These are phyloP conservation scores for Eupithecia pulchellata DNA, from an alignment of 2,888 invertebrate genomes.

Conservation along the genomic window DNA sequence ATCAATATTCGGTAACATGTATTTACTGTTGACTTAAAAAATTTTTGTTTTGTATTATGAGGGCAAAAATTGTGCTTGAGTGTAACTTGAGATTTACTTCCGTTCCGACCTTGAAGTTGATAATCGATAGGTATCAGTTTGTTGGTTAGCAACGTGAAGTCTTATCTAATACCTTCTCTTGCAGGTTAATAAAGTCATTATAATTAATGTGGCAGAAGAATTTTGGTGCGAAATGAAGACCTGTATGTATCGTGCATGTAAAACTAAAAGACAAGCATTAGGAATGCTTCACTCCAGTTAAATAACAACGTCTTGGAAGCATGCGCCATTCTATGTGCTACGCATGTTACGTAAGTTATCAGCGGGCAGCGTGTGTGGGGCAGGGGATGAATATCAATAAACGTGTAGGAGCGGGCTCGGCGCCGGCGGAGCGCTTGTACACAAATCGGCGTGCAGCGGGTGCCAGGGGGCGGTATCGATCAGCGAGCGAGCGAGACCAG, in stretches of 20 bases:
- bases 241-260: background rate
- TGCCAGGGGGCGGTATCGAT: conserved; percentile 60
- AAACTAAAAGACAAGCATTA: background rate
- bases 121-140: background rate
- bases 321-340: conserved; percentile 32
- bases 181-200: background rate
- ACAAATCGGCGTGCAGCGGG: conserved; percentile 62
- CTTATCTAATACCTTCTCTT: background rate
- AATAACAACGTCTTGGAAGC: conserved; percentile 26
- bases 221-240: background rate
- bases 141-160: background rate
- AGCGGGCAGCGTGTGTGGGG: conserved; percentile 36
- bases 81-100: background rate
- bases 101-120: background rate
- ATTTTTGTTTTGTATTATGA: background rate
- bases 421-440: conserved; percentile 49
- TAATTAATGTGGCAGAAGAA: background rate
- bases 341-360: conserved; percentile 37
- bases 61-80: background rate
- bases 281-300: conserved; percentile 3
- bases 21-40: conserved; percentile 9
- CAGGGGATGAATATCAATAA: conserved; percentile 55
- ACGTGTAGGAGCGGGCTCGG: conserved; percentile 44
- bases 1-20: background rate
- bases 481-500: conserved; percentile 50